phyloP scores from a whole-genome alignment of 2,888 invertebrate species.

The Microplitis manilae region DNA sequence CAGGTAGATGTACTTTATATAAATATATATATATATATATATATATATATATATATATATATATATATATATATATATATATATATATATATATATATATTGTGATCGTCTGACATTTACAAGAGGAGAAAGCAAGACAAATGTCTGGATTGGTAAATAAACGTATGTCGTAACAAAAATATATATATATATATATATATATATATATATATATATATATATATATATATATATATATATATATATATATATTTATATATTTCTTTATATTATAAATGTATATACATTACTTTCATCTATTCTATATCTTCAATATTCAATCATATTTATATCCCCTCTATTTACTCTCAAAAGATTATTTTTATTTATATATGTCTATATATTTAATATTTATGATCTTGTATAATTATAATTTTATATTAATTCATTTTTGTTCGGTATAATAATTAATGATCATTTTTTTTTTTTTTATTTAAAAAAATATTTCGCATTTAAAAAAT shows the following conservation, averaged over 20 bases:
- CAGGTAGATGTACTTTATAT: not conserved
- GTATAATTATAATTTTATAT: not conserved
- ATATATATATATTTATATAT: not conserved
- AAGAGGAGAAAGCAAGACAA: constrained; percentile 67
- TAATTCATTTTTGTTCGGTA: not conserved
- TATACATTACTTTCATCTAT: constrained; percentile 11
- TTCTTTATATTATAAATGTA: constrained; percentile 17
- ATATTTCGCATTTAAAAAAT: not conserved
- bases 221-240: not conserved
- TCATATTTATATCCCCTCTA: not conserved
- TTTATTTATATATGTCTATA: not conserved
- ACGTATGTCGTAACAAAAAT: constrained; percentile 24
- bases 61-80: constrained; percentile 46
- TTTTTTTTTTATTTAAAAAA: not conserved
- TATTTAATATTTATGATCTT: not conserved
- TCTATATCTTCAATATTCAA: not conserved
- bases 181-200: not conserved
- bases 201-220: not conserved
- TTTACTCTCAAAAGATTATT: not conserved
- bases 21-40: constrained; percentile 16
- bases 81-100: constrained; percentile 47
- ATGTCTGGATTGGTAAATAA: constrained; percentile 58
- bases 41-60: constrained; percentile 27
- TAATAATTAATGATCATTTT: not conserved
- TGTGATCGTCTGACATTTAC: constrained; percentile 68